Base-by-base conservation (phyloP, 2,113 vertebrate species). In the Lophura nycthemera region DNA sequence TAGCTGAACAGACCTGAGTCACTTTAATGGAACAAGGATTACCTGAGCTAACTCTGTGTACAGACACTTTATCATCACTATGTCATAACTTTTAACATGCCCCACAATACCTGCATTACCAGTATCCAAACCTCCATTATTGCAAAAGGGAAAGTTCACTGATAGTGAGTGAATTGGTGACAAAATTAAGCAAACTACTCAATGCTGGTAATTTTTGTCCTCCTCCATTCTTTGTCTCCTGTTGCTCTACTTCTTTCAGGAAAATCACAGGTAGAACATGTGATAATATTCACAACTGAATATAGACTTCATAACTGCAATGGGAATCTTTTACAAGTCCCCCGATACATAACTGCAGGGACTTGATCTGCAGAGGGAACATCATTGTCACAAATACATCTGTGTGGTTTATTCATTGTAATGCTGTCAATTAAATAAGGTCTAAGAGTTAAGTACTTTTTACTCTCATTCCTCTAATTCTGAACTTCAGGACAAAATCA, bases 251-350 rank as follows among this genome's bases (percentile, higher is more conserved):
- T 54, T 87, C 30, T 71, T 47, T 56, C 0, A 64, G 42, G 10
- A 89, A n/a, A 89, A 47, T 5, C 64, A 78, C 32, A 86, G 45
- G 38, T 9, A 86, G 34, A 56, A 24, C 22, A 57, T 4, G 48
- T 57, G 16, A 54, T 43, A 74, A 57, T 29, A 40, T 30, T 64
- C 20, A 72, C 1, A 0, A 61, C n/a, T 69, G 36, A 65, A 38
- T n/a, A 72, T 0, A 0, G 40, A 32, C 7, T 70, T 47, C 67
- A 71, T 19, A 25, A 38, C 34, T 54, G 54, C n/a, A 27, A 57
- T 66, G 45, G 6, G 6, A 89, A 5, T 40, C 34, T 70, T 70
- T 0, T 0, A 47, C n/a, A 59, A 43, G 43, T 69, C 65, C 70
- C 81, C 38, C 17, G 64, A 34, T 11, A 38, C 0, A 21, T 4